Evolutionary conservation across 2,888 invertebrate genomes (phyloP).

Genomic region (Hedya salicella): DNA sequence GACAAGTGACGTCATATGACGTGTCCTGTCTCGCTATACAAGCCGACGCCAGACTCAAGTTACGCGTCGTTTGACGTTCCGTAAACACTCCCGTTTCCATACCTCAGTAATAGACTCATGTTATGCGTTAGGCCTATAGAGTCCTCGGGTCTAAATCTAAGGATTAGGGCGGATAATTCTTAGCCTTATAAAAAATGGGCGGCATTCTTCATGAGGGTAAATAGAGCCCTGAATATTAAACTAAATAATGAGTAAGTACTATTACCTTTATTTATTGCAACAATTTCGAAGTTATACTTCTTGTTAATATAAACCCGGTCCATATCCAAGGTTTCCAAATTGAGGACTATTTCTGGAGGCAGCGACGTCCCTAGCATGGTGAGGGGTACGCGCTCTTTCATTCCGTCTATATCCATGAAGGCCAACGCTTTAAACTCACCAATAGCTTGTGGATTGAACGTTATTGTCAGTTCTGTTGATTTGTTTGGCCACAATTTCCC

Average conservation of each 20-base stretch:
- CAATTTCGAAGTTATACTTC: constrained; percentile 85
- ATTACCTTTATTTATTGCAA: constrained; percentile 83
- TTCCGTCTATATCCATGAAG: constrained; percentile 86
- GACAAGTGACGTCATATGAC: too few species aligned
- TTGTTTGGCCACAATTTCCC: constrained; percentile 86
- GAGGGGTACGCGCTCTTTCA: constrained; percentile 78
- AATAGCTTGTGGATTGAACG: constrained; percentile 83
- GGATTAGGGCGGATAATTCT: too few species aligned
- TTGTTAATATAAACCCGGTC: constrained; percentile 85
- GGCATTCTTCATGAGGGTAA: too few species aligned
- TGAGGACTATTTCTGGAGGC: constrained; percentile 84
- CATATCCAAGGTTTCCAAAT: constrained; percentile 84
- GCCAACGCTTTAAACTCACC: constrained; percentile 78
- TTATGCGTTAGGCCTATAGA: too few species aligned
- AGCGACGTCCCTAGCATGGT: constrained; percentile 81
- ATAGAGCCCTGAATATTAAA: too few species aligned
- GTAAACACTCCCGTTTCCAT: too few species aligned
- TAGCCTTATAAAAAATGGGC: too few species aligned
- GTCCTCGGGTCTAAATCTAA: too few species aligned
- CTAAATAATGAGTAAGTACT: neutral
- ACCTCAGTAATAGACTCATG: too few species aligned
- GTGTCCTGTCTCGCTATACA: too few species aligned
- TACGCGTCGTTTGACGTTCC: too few species aligned
- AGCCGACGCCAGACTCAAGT: too few species aligned
- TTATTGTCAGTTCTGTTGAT: constrained; percentile 78